Conservation (phyloP, 1,140 invertebrate species). For the Trichoplusia ni region DNA sequence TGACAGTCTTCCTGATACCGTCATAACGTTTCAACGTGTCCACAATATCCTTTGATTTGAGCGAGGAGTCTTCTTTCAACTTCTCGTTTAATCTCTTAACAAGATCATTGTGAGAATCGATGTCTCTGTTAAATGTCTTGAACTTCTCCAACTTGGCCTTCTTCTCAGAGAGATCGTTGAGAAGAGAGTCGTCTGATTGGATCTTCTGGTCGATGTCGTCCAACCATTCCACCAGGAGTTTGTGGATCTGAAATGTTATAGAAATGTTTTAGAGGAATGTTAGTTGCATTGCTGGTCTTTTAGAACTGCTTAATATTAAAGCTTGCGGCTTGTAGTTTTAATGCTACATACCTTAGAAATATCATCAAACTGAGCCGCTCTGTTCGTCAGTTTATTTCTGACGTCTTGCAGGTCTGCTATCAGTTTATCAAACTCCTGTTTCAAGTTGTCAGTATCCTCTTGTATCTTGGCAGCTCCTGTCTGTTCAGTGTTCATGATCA, state of each 20-base stretch:
- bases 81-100: slow-evolving; percentile 87
- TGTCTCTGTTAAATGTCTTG: slow-evolving; percentile 88
- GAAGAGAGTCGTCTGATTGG: slow-evolving; percentile 85
- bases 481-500: slow-evolving; percentile 95
- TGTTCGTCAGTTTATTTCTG: slow-evolving; percentile 86
- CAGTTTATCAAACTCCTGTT: slow-evolving; percentile 93
- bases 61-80: slow-evolving; percentile 84
- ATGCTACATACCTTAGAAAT: slow-evolving; percentile 85
- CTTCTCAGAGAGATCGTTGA: slow-evolving; percentile 95
- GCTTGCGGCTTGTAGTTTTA: not conserved
- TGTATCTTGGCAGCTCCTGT: slow-evolving; percentile 92
- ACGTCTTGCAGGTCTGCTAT: slow-evolving; percentile 90
- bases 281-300: not conserved
- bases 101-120: slow-evolving; percentile 88
- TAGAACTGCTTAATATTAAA: not conserved
- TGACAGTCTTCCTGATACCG: slow-evolving; percentile 84
- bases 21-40: slow-evolving; percentile 87
- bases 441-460: slow-evolving; percentile 93
- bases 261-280: not conserved
- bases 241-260: slow-evolving; percentile 80
- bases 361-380: slow-evolving; percentile 91
- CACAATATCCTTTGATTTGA: slow-evolving; percentile 86
- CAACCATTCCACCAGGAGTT: slow-evolving; percentile 91
- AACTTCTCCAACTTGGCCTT: slow-evolving; percentile 93
- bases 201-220: slow-evolving; percentile 93